Evolutionary conservation across 2,797 vertebrate species (phyloP).

Genomic region (Botia almorhae): DNA sequence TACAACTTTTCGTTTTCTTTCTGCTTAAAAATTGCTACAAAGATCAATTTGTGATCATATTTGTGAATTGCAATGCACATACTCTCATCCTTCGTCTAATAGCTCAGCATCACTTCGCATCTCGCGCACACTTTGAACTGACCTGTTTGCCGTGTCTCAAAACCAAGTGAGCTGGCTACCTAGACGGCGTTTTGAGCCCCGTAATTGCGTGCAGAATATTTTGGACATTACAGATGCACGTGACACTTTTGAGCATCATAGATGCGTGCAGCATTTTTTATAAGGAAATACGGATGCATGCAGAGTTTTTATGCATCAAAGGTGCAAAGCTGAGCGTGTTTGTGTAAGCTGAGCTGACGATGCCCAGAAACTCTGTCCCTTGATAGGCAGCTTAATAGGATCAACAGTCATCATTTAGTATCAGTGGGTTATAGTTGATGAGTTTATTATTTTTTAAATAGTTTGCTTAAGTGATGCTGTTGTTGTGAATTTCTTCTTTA

Average conservation of each 20-base stretch:
- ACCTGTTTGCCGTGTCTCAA: background rate
- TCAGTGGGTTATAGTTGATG: no score
- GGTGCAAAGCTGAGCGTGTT: background rate
- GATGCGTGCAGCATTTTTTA: background rate
- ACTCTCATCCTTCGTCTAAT: background rate
- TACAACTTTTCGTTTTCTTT: slow-evolving; percentile 12
- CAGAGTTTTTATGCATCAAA: background rate
- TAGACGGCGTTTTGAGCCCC: background rate
- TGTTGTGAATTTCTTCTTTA: background rate
- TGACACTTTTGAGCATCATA: background rate
- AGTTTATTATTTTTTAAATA: background rate
- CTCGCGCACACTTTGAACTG: slow-evolving; percentile 9
- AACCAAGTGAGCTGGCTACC: background rate
- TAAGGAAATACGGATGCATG: background rate
- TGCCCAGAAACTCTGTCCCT: background rate
- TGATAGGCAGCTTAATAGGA: background rate
- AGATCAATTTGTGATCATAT: no score
- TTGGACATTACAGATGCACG: background rate
- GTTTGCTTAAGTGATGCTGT: background rate
- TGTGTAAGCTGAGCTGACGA: background rate
- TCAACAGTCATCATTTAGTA: no score
- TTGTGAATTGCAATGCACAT: background rate
- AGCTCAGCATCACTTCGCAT: slow-evolving; percentile 29
- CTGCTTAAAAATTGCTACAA: background rate
- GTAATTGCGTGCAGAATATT: background rate